Conservation (phyloP, 2,888 invertebrate species). For the Trachelus troglodyta region DNA sequence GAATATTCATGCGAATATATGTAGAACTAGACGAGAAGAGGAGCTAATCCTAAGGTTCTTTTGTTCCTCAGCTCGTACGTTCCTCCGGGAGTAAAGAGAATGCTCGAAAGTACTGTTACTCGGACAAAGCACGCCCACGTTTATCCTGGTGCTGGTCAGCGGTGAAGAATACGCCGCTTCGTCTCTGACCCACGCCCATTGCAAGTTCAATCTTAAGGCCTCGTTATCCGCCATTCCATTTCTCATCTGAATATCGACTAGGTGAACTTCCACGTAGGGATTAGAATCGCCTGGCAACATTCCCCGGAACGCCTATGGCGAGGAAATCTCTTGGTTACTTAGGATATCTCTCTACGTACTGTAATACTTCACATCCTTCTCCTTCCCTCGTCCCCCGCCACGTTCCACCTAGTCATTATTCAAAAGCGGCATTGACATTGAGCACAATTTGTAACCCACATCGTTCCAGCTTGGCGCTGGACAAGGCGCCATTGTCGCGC, state of each 20-base stretch:
- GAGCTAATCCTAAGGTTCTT: slow-evolving; percentile 3
- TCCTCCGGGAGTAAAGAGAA: slow-evolving; percentile 17
- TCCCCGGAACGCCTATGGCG: background rate
- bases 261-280: background rate
- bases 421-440: slow-evolving; percentile 3
- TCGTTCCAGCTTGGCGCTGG: slow-evolving; percentile 5
- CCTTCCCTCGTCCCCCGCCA: background rate
- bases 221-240: background rate
- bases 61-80: background rate
- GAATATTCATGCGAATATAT: background rate
- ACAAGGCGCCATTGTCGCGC: slow-evolving; percentile 2
- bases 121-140: slow-evolving; percentile 41
- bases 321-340: background rate
- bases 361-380: background rate
- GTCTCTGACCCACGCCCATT: background rate
- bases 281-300: background rate
- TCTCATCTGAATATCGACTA: background rate
- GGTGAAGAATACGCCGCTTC: background rate
- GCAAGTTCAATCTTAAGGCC: background rate
- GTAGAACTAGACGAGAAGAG: slow-evolving; percentile 11
- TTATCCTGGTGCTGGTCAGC: slow-evolving; percentile 14
- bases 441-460: slow-evolving; percentile 5
- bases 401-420: background rate
- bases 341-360: background rate
- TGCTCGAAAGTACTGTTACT: slow-evolving; percentile 29